phyloP scores from a whole-genome alignment of 1,140 invertebrate genomes.

The Leptinotarsa texana region DNA sequence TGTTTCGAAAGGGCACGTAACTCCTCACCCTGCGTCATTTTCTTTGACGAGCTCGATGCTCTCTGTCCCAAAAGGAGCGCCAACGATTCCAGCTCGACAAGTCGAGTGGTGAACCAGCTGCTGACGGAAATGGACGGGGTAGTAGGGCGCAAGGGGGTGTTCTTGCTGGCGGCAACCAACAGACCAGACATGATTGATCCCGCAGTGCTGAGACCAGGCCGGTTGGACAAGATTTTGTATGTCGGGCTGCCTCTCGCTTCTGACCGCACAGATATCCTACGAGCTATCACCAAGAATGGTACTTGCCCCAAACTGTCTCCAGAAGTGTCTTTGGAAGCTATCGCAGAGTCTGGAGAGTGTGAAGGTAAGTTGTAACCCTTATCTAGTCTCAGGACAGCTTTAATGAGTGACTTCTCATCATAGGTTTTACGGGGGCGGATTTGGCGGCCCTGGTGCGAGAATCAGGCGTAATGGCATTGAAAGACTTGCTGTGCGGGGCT shows the following conservation, averaged over 20 bases:
- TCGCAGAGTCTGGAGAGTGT: conserved; percentile 69
- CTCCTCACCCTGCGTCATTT: conserved; percentile 97
- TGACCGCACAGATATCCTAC: conserved; percentile 88
- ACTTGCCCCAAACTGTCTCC: conserved; percentile 72
- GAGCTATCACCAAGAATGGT: conserved; percentile 84
- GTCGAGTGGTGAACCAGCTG: conserved; percentile 89
- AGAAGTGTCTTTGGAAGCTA: conserved; percentile 76
- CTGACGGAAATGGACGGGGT: conserved; percentile 99
- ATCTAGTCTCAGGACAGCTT: too few relatives aligned
- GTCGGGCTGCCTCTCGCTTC: conserved; percentile 83
- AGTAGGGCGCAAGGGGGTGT: conserved; percentile 86
- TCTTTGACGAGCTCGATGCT: conserved; percentile 99
- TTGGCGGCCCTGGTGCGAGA: conserved; percentile 83
- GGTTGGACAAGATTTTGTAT: conserved; percentile 92
- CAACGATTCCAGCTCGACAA: conserved; percentile 62
- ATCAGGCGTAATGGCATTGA: conserved; percentile 77
- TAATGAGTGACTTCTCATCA: background rate
- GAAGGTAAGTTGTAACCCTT: conserved; percentile 54
- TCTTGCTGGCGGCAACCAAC: conserved; percentile 95
- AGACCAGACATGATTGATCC: conserved; percentile 96
- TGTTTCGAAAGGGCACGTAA: conserved; percentile 93
- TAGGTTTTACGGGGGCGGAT: conserved; percentile 88
- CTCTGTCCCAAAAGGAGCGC: conserved; percentile 83
- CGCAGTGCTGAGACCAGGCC: conserved; percentile 90
- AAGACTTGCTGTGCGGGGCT: conserved; percentile 60